Evolutionary conservation across 2,888 invertebrate genomes (phyloP).

Genomic region (Seladonia tumulorum): DNA sequence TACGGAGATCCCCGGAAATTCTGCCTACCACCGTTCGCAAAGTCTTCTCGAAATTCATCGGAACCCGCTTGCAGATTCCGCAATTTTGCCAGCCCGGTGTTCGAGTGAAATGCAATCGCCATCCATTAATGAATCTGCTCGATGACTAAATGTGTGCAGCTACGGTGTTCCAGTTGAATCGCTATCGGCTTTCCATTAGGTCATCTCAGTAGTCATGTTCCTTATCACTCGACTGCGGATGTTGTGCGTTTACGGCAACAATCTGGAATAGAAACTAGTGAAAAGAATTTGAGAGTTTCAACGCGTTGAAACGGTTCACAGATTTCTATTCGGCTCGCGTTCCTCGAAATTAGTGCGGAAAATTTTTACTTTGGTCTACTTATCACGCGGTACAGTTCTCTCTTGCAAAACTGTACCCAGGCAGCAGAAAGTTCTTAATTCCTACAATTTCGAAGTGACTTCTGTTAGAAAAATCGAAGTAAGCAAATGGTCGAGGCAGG

Average conservation of each 20-base stretch:
- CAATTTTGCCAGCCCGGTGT: background rate
- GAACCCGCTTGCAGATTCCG: background rate
- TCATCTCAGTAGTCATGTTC: background rate
- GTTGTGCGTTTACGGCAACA: background rate
- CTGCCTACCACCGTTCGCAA: background rate
- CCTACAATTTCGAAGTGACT: no score
- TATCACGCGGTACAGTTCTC: no score
- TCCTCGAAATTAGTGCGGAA: no score
- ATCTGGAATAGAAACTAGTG: no score
- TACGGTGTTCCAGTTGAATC: background rate
- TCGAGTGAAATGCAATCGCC: background rate
- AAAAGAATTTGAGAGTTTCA: no score
- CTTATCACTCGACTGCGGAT: background rate
- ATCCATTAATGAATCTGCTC: background rate
- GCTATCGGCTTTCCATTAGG: background rate
- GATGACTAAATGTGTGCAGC: background rate
- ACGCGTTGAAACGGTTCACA: no score
- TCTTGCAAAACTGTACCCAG: no score
- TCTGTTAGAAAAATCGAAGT: no score
- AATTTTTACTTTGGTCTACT: no score
- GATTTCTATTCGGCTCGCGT: no score
- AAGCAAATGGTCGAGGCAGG: no score
- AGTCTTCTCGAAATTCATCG: constrained; percentile 49
- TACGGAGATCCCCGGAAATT: constrained; percentile 42
- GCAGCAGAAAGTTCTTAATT: no score